phyloP scores from a whole-genome alignment of 2,113 vertebrate species.

The Ageneiosus marmoratus region DNA sequence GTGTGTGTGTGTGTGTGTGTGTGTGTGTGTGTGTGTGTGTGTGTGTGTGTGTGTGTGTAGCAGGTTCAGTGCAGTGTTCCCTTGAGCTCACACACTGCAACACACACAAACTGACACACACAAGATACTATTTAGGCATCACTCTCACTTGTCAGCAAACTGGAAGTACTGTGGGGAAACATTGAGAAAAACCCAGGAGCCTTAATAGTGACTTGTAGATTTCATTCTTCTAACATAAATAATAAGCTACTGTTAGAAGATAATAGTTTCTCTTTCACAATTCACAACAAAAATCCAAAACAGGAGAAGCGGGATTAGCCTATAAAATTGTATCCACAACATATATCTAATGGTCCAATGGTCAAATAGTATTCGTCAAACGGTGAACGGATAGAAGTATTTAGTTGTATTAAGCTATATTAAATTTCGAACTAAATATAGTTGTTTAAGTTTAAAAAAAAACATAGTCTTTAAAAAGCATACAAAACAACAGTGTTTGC shows the following conservation, averaged over 20 bases:
- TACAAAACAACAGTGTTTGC: conserved; percentile 42
- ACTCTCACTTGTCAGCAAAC: conserved; percentile 71
- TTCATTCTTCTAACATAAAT: conserved; percentile 30
- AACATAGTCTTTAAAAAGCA: not conserved
- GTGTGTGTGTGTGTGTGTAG: conserved; percentile 18
- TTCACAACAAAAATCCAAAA: conserved; percentile 31
- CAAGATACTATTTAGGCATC: conserved; percentile 58
- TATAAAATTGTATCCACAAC: conserved; percentile 11
- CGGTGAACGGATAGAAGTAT: no score
- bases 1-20: conserved; percentile 26
- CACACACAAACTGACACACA: conserved; percentile 46
- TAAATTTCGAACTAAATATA: conserved; percentile 11
- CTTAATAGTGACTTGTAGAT: conserved; percentile 9
- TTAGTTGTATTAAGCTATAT: not conserved
- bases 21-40: conserved; percentile 27
- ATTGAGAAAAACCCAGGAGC: conserved; percentile 53
- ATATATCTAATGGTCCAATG: not conserved
- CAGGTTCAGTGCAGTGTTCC: conserved; percentile 41
- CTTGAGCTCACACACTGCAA: conserved; percentile 43
- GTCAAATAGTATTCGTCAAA: no score
- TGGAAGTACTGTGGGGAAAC: conserved; percentile 70
- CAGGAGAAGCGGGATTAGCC: conserved; percentile 3
- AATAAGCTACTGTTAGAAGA: conserved; percentile 13
- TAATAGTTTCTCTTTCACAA: conserved; percentile 35
- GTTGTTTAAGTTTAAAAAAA: not conserved